Evolutionary conservation across 2,888 invertebrate genomes (phyloP), one percentile per base, ranked within the genome.

Genomic region (Andrena haemorrhoa): DNA sequence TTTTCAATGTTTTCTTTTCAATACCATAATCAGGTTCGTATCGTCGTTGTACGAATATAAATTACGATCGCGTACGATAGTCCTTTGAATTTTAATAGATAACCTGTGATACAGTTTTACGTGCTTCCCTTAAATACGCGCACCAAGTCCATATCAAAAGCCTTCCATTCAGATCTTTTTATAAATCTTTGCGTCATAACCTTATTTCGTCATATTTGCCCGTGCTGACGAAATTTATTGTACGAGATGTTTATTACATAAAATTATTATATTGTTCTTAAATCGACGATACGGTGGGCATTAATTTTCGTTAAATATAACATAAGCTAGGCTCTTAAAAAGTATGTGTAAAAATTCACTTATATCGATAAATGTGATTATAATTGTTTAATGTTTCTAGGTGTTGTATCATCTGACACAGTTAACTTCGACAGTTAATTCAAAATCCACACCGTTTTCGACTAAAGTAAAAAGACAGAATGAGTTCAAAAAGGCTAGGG

Each of bases 401-500:
- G 93, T 93, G 75, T 86, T 94, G 68, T 93, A 92, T 88, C 93
- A 94, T 80, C 89, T 94, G 83, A 91, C 92, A 49, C 94, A 94
- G 75, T 82, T 94, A 63, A 91, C 92, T 75, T 91, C 92, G 63
- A 87, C 91, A 29, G 88, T 92, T 74, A 91, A 90, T 64, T 91
- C 93, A 66, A 90, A 90, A 86, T 90, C 92, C 16, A 82, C 89
- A 23, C 87, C 89, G 7, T 89, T 92, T 75, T 85, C 88, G 20
- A 83, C 85, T 2, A 90, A 91, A 87, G 82, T 77, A 31, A 92
- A 92, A 69, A 85, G 79, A 65, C 88, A 82, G 35, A 89, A 90
- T 83, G 87, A 88, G 58, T 76, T 65, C 74, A 84, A 63, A 64
- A 85, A 86, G 51, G 76, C 76, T 56, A 72, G 79, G 65, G 90